These are phyloP conservation scores for Chionodraco myersi DNA, from an alignment of 2,113 vertebrate species.

Conservation along the genomic window DNA sequence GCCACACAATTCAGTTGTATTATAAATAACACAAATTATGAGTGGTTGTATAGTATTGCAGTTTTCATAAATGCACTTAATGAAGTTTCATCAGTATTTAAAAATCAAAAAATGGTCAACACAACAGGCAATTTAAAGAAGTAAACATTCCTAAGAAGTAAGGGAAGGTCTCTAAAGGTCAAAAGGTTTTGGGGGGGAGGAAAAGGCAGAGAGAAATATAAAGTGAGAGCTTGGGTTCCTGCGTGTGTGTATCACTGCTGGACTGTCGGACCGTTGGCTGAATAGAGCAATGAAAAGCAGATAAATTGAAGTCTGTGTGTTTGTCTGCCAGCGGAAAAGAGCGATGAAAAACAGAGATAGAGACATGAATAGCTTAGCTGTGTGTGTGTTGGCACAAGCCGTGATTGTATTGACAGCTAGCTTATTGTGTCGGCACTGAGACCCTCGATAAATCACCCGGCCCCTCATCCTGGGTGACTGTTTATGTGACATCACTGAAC, in stretches of 20 bases:
- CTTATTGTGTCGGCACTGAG: conserved; percentile 50
- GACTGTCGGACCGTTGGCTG: conserved; percentile 40
- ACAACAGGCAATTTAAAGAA: neutral
- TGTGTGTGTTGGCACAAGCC: conserved; percentile 2
- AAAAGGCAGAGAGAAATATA: neutral
- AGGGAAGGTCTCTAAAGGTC: neutral
- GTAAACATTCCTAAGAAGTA: neutral
- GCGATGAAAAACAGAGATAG: conserved; percentile 37
- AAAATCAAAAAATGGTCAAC: too few species aligned
- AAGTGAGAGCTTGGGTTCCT: conserved; percentile 16
- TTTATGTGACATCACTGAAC: conserved; percentile 38
- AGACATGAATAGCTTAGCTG: conserved; percentile 51
- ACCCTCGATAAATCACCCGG: conserved; percentile 51
- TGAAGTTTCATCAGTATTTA: too few species aligned
- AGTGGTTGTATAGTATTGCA: too few species aligned
- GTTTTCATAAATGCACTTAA: too few species aligned
- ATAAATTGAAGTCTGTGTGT: conserved; percentile 33
- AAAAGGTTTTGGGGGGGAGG: neutral
- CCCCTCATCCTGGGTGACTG: conserved; percentile 29
- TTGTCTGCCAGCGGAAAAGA: conserved; percentile 31
- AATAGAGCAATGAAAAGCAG: conserved; percentile 54
- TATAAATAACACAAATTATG: too few species aligned
- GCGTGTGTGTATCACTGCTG: conserved; percentile 25
- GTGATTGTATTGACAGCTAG: conserved; percentile 65
- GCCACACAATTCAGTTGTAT: too few species aligned